phyloP scores from a whole-genome alignment of 1,140 invertebrate species.

The Tetranychus cinnabarinus region DNA sequence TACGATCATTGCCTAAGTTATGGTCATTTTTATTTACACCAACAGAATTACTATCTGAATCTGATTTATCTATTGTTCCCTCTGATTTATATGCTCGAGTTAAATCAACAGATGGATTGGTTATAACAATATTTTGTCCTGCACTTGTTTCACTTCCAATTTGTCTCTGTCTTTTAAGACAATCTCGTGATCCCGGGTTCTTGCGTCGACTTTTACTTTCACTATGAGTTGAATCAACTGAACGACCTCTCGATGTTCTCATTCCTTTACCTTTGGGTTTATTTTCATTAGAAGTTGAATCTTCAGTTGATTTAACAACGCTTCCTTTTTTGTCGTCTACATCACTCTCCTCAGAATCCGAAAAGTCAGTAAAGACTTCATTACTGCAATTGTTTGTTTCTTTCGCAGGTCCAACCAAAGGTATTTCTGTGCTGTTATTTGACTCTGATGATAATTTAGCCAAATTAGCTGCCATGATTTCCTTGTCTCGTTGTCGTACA shows the following conservation, averaged over 20 bases:
- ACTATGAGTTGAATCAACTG: background rate
- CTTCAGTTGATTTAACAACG: background rate
- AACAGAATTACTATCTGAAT: background rate
- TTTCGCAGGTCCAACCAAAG: slow-evolving; percentile 10
- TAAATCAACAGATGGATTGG: slow-evolving; percentile 25
- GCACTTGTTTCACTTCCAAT: slow-evolving; percentile 5
- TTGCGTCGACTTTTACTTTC: background rate
- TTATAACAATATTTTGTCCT: slow-evolving; percentile 18
- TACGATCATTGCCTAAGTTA: slow-evolving; percentile 9
- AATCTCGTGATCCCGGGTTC: background rate
- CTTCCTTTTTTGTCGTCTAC: slow-evolving; percentile 2
- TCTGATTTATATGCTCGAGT: slow-evolving; percentile 1
- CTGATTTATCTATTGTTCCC: slow-evolving; percentile 6
- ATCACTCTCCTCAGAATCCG: slow-evolving; percentile 14
- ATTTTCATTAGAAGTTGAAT: background rate
- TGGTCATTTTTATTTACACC: slow-evolving; percentile 20
- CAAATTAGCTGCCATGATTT: slow-evolving; percentile 32
- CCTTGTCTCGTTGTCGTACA: slow-evolving; percentile 56
- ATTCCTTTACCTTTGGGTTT: background rate
- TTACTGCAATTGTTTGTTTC: slow-evolving; percentile 24
- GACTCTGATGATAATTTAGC: slow-evolving; percentile 20
- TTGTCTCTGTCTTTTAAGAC: slow-evolving; percentile 6
- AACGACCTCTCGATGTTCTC: background rate
- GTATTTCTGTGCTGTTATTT: slow-evolving; percentile 7
- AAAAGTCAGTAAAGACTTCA: slow-evolving; percentile 28